Percentiles rank a stretch among this genome's conserved stretches.
phyloP scores from a whole-genome alignment of 2,113 vertebrate species.

The Xiphorhynchus elegans region DNA sequence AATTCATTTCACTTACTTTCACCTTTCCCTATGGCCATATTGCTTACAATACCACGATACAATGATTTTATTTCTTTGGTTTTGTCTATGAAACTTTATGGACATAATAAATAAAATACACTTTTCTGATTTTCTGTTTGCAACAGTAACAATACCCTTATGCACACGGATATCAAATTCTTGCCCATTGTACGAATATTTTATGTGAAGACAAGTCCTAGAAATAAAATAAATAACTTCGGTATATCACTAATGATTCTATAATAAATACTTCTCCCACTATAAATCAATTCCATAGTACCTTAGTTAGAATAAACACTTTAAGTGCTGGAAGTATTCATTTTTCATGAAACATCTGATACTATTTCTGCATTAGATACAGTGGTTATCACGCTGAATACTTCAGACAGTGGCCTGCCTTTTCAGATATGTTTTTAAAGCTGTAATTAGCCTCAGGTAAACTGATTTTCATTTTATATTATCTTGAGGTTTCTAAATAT shows the following conservation, averaged over 20 bases:
- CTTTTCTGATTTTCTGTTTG: conserved; percentile 2
- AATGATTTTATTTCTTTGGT: conserved; percentile 29
- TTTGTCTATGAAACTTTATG: conserved; percentile 37
- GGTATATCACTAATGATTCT: not conserved
- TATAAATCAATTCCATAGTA: not conserved
- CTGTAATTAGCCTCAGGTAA: not conserved
- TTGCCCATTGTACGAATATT: not conserved
- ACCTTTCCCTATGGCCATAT: conserved; percentile 22
- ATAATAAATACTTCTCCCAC: not conserved
- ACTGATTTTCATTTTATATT: not conserved
- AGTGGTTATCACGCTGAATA: not conserved
- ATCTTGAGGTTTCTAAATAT: not conserved
- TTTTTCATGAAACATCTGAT: not conserved
- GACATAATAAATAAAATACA: conserved; percentile 44
- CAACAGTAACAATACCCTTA: not conserved
- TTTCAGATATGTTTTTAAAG: not conserved
- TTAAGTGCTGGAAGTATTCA: not conserved
- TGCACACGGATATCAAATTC: not conserved
- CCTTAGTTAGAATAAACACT: not conserved
- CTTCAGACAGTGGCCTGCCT: not conserved
- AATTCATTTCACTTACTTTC: conserved; percentile 61
- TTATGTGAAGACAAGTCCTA: not conserved
- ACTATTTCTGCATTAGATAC: not conserved
- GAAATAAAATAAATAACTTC: not conserved
- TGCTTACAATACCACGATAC: not conserved